Evolutionary conservation across 2,113 vertebrate species (phyloP), one percentile per base, ranked within the genome.

Genomic region (Columba livia): DNA sequence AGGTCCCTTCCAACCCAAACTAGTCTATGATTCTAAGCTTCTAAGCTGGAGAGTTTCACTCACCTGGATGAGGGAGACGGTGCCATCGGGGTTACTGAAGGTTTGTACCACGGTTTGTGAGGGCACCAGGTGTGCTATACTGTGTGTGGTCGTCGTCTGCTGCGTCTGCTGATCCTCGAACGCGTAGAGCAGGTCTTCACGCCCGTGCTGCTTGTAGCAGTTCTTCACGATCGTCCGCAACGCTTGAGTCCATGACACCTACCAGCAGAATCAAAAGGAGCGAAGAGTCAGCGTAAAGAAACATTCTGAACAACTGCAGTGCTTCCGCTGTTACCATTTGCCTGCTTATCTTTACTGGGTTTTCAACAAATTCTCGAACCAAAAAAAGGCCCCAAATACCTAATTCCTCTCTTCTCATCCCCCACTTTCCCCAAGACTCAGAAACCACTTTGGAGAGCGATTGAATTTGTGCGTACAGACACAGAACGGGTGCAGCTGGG

Each of bases 181-280:
- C 18, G 99, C 99, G 21, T 99, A 99, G 10, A 99, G 96, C 72
- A 99, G 97, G 85, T 99, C 99, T 85, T 99, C 99, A 1, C 99
- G 98, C 38, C 99, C 99, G 10, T 99, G 99, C 96, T 99, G 99
- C 93, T 99, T 99, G 90, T 99, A 99, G 98, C 99, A 99, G 97
- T 99, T 99, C 96, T 99, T 99, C 65, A 99, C 99, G 10, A 99
- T 99, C 38, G 99, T 99, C 79, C 99, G 93, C 85, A 99, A 85
- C 0, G 99, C 99, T 79, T 99, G 99, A 15, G 99, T 99, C 99
- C 99, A 99, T 6, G 99, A 99, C 66, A 99, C 99, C 99, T 99
- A 38, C 89, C 85, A 38, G 79, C 2, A 71, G 54, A 10, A 75
- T 25, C 14, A 15, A 9, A 9, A 23, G 12, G 12, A 72, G 21